Evolutionary conservation across 2,797 vertebrate species (phyloP).

Genomic region (Spea hammondii): DNA sequence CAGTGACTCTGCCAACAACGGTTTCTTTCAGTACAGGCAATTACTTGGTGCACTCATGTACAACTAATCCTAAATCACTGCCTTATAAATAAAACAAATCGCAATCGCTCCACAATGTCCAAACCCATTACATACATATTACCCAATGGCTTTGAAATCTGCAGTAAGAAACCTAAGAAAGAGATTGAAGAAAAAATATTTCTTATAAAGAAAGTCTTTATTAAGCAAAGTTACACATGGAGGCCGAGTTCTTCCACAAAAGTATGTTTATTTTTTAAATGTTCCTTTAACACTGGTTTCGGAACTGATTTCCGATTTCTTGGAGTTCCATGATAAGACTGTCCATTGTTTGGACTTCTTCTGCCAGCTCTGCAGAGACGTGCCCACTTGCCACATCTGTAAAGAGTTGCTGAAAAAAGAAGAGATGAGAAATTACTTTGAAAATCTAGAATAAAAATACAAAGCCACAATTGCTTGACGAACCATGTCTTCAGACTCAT

Average conservation of each 20-base stretch:
- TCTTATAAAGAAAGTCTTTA: slow-evolving; percentile 36
- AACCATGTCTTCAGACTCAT: neutral
- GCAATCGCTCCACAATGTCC: slow-evolving; percentile 50
- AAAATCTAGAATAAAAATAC: neutral
- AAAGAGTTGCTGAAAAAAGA: slow-evolving; percentile 79
- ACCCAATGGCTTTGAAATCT: slow-evolving; percentile 30
- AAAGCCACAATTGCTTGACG: neutral
- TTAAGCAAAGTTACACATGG: slow-evolving; percentile 7
- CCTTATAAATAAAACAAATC: slow-evolving; percentile 47
- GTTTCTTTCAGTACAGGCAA: slow-evolving; percentile 44
- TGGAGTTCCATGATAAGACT: slow-evolving; percentile 76
- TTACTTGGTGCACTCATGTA: slow-evolving; percentile 41
- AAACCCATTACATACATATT: slow-evolving; percentile 27
- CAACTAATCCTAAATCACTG: slow-evolving; percentile 47
- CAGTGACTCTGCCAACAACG: slow-evolving; percentile 25
- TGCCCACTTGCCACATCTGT: slow-evolving; percentile 75
- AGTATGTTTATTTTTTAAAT: neutral
- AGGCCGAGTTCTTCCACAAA: no score
- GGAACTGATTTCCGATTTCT: slow-evolving; percentile 74
- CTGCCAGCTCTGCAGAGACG: slow-evolving; percentile 72
- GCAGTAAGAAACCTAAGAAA: slow-evolving; percentile 3
- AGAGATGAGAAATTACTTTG: neutral
- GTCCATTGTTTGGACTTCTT: slow-evolving; percentile 73
- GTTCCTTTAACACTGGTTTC: slow-evolving; percentile 65
- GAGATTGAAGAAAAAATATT: neutral